phyloP scores from a whole-genome alignment of 2,113 vertebrate species.

The Regulus satrapa region DNA sequence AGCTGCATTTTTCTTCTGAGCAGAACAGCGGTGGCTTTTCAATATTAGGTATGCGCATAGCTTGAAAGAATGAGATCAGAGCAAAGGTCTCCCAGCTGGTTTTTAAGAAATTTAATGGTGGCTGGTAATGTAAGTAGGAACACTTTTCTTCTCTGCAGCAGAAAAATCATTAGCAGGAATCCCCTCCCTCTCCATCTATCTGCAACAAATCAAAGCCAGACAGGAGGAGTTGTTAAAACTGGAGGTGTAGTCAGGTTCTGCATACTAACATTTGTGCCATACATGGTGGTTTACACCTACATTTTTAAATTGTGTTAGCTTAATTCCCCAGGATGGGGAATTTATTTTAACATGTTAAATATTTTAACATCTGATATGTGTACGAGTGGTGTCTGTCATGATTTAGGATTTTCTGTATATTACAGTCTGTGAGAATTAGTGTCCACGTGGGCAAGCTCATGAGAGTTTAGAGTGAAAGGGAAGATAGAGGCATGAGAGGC shows the following conservation, averaged over 20 bases:
- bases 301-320: neutral
- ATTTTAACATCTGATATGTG: neutral
- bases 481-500: neutral
- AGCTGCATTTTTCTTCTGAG: conserved; percentile 71
- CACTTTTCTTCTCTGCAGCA: conserved; percentile 26
- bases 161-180: conserved; percentile 26
- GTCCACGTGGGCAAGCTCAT: neutral
- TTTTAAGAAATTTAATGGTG: conserved; percentile 42
- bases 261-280: neutral
- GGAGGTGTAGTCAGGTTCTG: neutral
- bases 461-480: neutral
- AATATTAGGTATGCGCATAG: conserved; percentile 55
- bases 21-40: conserved; percentile 51
- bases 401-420: conserved; percentile 9
- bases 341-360: conserved; percentile 30
- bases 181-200: neutral
- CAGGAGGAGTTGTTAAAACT: conserved; percentile 8
- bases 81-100: conserved; percentile 56
- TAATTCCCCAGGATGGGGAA: neutral
- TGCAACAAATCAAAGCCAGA: conserved; percentile 59
- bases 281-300: neutral
- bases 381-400: neutral
- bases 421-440: neutral
- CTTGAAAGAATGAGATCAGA: conserved; percentile 67
- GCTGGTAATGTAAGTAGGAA: conserved; percentile 12